A percentile compares a stretch with the other conserved stretches of the same genome.
phyloP scores from a whole-genome alignment of 2,888 invertebrate genomes.

The Neocrepidodera transversa region DNA sequence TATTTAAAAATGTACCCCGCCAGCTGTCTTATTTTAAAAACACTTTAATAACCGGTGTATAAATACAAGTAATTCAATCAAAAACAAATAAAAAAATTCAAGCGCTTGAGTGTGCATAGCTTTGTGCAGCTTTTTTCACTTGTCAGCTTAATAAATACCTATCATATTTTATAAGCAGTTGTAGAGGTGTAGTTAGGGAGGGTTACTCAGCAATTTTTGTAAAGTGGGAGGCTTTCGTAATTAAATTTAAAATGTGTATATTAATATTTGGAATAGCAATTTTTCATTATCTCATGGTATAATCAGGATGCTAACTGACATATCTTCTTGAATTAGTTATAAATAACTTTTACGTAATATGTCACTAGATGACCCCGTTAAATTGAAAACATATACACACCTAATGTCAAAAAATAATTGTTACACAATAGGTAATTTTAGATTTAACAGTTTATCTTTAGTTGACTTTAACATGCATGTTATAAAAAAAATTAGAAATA shows the following conservation, averaged over 20 bases:
- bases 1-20: neutral
- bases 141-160: conserved; percentile 37
- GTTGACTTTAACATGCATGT: too few species aligned
- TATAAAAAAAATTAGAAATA: too few species aligned
- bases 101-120: conserved; percentile 22
- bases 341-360: too few species aligned
- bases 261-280: conserved; percentile 31
- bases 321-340: too few species aligned
- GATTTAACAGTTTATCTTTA: too few species aligned
- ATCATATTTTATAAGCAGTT: conserved; percentile 33
- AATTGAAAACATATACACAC: too few species aligned
- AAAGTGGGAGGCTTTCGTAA: conserved; percentile 24
- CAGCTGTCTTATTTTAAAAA: conserved; percentile 20
- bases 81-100: conserved; percentile 20
- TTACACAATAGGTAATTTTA: too few species aligned
- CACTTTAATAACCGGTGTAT: conserved; percentile 24
- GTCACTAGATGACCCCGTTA: too few species aligned
- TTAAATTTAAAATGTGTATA: conserved; percentile 34
- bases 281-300: conserved; percentile 24
- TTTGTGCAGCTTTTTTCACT: conserved; percentile 26
- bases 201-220: conserved; percentile 34
- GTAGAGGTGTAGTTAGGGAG: conserved; percentile 31
- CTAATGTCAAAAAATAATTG: too few species aligned
- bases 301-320: conserved; percentile 20
- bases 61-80: conserved; percentile 27